A percentile compares a stretch with the other conserved stretches of the same genome.
Conservation (phyloP, 2,797 vertebrate species). For the Leptodactylus fallax region DNA sequence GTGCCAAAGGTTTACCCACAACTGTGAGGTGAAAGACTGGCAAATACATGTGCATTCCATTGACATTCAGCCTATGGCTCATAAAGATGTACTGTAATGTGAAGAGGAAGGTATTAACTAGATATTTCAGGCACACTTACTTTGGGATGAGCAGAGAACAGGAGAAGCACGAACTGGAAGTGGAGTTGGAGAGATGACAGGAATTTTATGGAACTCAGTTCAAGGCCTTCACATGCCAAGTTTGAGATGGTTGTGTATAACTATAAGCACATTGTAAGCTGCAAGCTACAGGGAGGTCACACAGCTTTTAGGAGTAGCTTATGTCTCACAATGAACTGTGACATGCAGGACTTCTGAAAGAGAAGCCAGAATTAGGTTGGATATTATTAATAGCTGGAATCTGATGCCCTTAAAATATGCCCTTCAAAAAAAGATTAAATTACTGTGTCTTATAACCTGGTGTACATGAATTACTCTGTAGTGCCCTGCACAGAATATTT, state of each 20-base stretch:
- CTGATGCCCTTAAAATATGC: background rate
- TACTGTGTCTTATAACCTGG: background rate
- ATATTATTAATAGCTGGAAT: too few relatives aligned
- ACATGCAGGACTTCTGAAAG: background rate
- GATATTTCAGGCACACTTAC: slow-evolving; percentile 26
- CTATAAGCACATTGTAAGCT: slow-evolving; percentile 27
- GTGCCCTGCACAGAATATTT: too few relatives aligned
- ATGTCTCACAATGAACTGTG: background rate
- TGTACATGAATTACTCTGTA: too few relatives aligned
- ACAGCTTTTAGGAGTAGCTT: background rate
- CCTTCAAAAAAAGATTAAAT: background rate
- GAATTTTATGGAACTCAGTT: slow-evolving; percentile 27
- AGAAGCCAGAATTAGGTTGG: background rate
- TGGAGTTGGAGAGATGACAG: slow-evolving; percentile 33
- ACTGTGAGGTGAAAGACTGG: background rate
- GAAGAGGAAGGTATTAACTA: slow-evolving; percentile 35
- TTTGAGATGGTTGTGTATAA: background rate
- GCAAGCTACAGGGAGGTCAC: background rate
- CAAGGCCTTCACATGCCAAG: slow-evolving; percentile 21
- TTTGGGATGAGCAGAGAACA: slow-evolving; percentile 33
- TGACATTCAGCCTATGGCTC: background rate
- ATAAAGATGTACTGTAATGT: slow-evolving; percentile 21
- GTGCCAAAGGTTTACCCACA: background rate
- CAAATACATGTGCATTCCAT: slow-evolving; percentile 7
- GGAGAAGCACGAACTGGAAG: slow-evolving; percentile 21